Conservation (phyloP, 2,888 invertebrate genomes). For the Limnephilus auricula region DNA sequence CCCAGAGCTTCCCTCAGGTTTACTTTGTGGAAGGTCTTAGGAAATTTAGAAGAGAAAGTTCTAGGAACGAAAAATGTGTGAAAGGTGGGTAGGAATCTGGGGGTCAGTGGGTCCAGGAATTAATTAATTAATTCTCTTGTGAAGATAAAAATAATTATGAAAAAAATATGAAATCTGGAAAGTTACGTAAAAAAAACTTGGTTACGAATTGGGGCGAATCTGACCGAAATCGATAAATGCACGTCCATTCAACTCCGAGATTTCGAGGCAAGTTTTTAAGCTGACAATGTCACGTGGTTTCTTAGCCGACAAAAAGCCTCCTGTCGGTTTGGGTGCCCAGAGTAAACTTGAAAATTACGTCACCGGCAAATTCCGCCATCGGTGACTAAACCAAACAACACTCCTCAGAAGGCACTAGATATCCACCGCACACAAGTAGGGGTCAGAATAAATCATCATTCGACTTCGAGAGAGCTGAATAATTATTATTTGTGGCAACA, state of each 20-base stretch:
- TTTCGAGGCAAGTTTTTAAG: not conserved
- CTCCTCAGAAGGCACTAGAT: not conserved
- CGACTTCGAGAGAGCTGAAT: not conserved
- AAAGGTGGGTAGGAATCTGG: too few relatives aligned
- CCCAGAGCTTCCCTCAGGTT: too few relatives aligned
- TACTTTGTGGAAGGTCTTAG: too few relatives aligned
- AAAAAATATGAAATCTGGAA: not conserved
- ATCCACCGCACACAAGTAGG: not conserved
- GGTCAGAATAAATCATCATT: not conserved
- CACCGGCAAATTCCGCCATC: slow-evolving; percentile 33
- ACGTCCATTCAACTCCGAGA: slow-evolving; percentile 1
- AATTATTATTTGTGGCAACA: not conserved
- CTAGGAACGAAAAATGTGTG: too few relatives aligned
- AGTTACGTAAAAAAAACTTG: not conserved
- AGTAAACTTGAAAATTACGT: slow-evolving; percentile 38
- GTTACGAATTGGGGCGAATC: not conserved
- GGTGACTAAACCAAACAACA: slow-evolving; percentile 12
- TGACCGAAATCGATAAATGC: slow-evolving; percentile 6
- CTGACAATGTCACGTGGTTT: not conserved
- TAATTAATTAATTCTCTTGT: too few relatives aligned
- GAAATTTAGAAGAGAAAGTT: too few relatives aligned
- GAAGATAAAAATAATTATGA: too few relatives aligned
- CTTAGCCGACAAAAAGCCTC: slow-evolving; percentile 5
- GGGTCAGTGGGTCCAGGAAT: too few relatives aligned
- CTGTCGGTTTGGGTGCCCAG: not conserved